Evolutionary conservation across 2,113 vertebrate species (phyloP).

Genomic region (Periophthalmus modestus): DNA sequence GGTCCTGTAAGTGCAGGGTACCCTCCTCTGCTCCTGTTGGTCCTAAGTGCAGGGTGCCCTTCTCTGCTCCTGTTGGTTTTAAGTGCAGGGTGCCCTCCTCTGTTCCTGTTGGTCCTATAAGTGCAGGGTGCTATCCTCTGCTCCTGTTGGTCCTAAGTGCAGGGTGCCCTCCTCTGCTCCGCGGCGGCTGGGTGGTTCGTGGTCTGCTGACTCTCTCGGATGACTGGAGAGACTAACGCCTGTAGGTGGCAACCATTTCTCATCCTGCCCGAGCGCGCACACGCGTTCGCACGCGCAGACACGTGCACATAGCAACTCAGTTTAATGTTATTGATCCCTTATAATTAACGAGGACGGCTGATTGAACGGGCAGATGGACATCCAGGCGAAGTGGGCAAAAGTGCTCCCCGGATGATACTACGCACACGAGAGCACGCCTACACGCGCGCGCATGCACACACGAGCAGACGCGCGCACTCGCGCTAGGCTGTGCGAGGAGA

Average conservation of each 20-base stretch:
- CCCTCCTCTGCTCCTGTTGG: neutral
- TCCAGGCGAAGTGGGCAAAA: conserved; percentile 1
- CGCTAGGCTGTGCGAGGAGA: neutral
- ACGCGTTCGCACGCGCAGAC: neutral
- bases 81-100: neutral
- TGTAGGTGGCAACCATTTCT: conserved; percentile 63
- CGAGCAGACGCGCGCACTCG: neutral
- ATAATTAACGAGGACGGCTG: conserved; percentile 8
- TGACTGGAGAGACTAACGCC: conserved; percentile 12
- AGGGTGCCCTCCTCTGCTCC: neutral
- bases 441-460: conserved; percentile 8
- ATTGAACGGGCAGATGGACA: conserved; percentile 10
- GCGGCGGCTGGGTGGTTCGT: neutral
- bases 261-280: conserved; percentile 5
- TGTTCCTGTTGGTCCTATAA: neutral
- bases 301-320: neutral
- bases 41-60: neutral
- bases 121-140: neutral
- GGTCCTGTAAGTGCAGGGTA: neutral
- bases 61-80: neutral
- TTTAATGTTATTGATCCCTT: conserved; percentile 10
- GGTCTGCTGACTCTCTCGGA: conserved; percentile 9
- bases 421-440: conserved; percentile 9
- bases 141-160: neutral
- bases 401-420: conserved; percentile 6